Evolutionary conservation across 2,888 invertebrate species (phyloP).

Genomic region (Ectemnius cavifrons): DNA sequence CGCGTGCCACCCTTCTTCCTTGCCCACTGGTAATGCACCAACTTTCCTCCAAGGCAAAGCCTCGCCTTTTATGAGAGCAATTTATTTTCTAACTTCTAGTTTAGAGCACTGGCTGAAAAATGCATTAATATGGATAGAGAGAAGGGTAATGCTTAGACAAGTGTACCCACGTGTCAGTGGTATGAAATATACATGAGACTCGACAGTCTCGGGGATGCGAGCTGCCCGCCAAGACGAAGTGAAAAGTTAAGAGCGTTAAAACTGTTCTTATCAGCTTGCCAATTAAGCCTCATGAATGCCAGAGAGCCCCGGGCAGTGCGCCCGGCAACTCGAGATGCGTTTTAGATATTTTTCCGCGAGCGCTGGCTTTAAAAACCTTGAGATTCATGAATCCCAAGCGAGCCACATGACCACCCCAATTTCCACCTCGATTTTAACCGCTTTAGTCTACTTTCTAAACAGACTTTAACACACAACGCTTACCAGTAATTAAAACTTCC

Average conservation of each 20-base stretch:
- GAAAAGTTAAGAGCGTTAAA: slow-evolving; percentile 64
- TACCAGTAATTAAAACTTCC: too few species aligned
- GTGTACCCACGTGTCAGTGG: slow-evolving; percentile 54
- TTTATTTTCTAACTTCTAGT: too few species aligned
- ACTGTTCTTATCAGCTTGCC: slow-evolving; percentile 56
- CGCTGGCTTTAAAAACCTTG: slow-evolving; percentile 1
- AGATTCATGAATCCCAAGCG: slow-evolving; percentile 21
- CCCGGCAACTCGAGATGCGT: neutral
- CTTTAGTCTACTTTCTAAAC: neutral
- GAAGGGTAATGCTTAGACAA: slow-evolving; percentile 33
- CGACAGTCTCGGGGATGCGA: slow-evolving; percentile 15
- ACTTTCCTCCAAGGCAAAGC: too few species aligned
- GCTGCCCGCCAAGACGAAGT: slow-evolving; percentile 47
- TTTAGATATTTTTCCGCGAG: neutral
- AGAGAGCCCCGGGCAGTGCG: neutral
- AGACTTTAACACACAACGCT: too few species aligned
- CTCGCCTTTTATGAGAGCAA: too few species aligned
- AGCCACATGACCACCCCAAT: neutral
- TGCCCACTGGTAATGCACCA: too few species aligned
- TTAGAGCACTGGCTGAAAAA: slow-evolving; percentile 1
- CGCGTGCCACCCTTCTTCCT: neutral
- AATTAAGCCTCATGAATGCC: slow-evolving; percentile 60
- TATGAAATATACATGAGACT: slow-evolving; percentile 68
- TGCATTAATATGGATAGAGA: slow-evolving; percentile 40
- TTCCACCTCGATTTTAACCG: slow-evolving; percentile 18